Base-by-base conservation (phyloP, 2,113 vertebrate genomes). In the Corydoras sp. region DNA sequence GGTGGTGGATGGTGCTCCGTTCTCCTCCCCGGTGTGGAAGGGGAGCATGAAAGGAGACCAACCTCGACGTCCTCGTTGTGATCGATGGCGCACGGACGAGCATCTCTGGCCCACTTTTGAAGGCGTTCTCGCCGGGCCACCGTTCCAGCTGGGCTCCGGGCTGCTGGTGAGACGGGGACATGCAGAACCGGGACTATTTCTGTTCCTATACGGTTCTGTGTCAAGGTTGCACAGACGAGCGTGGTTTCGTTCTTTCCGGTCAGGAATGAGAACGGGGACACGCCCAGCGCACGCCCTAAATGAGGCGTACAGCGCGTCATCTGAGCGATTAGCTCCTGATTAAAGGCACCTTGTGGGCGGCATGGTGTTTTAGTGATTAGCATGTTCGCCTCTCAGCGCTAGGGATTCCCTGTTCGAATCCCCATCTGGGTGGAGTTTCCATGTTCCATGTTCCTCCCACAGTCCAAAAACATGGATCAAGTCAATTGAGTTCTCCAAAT, bases 161-260 rank as follows among this genome's bases (percentile, higher is more conserved):
- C 69, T 75, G 67, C 18, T 31, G 30, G 68, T 74, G 76, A 77
- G 69, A 75, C 56, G 24, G 58, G 58, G 18, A 59, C 58, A 58
- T 70, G 49, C 50, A 11, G 55, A 65, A 15, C 67, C 60, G 68
- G 43, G 56, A 53, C 63, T 76, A 65, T 73, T 79, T 70, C 68
- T 74, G 64, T 53, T 69, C 67, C 62, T 64, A 68, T 65, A 55
- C 62, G 14, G 64, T 74, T 76, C 69, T 62, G 51, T 81, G 76
- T 83, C 82, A 79, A 69, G 74, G 67, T 73, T 82, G 73, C 71
- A 75, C 72, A 81, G 75, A 79, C 76, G 77, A 70, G 71, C 65
- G 48, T 77, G 58, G 35, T 43, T 43, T 43, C 35, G 4, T 43
- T 43, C 35, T 59, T 62, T 56, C 29, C 55, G 9, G 56, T 24